Base-by-base conservation (phyloP, 1,140 invertebrate species). In the Drosophila ohnishii region DNA sequence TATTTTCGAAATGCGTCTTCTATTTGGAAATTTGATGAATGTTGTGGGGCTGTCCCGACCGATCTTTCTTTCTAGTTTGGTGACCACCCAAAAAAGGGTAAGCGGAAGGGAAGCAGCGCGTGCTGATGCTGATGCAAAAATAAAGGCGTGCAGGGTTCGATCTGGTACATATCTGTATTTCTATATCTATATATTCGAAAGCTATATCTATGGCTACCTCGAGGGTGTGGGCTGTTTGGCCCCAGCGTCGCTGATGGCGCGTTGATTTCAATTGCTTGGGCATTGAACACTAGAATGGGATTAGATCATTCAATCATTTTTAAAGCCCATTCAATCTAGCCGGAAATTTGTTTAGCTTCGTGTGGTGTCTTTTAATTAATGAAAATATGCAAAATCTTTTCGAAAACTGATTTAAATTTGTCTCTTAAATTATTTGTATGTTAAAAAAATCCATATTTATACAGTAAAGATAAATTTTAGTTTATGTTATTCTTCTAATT, bases 1-100 rank as follows among this genome's bases (percentile, higher is more conserved):
- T 59, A 71, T 79, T 82, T 83, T 78, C 60, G 60, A 79, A 56
- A 80, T 80, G 75, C 81, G 76, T 44, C 63, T 64, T 50, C 61
- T 55, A 75, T 85, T 87, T 87, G 75, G 83, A 80, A 86, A 88
- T 87, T 77, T 87, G 84, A 87, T 87, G 84, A 83, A 86, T 86
- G 83, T 73, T 51, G 61, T 22, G 75, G 42, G 78, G 64, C 75
- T 79, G 80, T 62, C 62, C 55, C 39, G 47, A 9, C 47, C n/a
- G 48, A 32, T 50, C 48, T 32, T 35, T 66, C 45, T 32, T 25
- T 48, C 55, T 34, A 16, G 39, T 37, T 30, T 34, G 40, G 40
- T 71, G 80, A 50, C 80, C 80, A 83, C 80, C 80, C 80, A 72
- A 72, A 70, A 75, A 37, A 73, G 28, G 56, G 40, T 58, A 39